phyloP scores from a whole-genome alignment of 2,113 vertebrate species.

The Rhizomys pruinosus region DNA sequence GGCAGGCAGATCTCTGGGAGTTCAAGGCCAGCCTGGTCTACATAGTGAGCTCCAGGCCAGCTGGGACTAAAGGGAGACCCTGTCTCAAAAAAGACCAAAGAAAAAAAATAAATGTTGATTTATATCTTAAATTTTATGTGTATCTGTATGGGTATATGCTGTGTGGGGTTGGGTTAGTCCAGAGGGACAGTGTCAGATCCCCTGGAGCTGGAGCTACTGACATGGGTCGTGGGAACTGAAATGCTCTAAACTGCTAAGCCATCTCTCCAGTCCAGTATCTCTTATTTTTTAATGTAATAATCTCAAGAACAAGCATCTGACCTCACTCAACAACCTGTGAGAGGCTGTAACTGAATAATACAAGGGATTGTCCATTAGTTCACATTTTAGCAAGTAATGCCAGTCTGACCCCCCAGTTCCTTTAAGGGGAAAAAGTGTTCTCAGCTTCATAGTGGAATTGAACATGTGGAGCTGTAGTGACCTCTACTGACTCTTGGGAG shows the following conservation, averaged over 20 bases:
- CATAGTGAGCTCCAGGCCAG: no score
- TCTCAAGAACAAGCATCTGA: constrained; percentile 6
- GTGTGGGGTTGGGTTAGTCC: no score
- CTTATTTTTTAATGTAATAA: background rate
- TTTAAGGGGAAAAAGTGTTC: background rate
- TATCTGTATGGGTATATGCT: no score
- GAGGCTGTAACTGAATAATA: background rate
- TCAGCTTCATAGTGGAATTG: background rate
- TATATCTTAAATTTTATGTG: background rate
- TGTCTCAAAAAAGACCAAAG: no score
- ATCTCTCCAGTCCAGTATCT: background rate
- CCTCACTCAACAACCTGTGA: background rate
- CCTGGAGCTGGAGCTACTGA: no score
- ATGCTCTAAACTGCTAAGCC: no score
- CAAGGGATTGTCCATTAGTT: background rate
- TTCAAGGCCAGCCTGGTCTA: no score
- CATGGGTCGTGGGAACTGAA: no score
- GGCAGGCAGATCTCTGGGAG: no score
- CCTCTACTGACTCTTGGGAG: constrained; percentile 64
- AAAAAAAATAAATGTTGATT: no score
- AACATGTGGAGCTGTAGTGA: constrained; percentile 59
- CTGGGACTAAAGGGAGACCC: no score
- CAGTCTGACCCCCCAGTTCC: background rate
- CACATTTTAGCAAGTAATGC: background rate
- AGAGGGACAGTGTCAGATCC: no score